These are phyloP conservation scores for Phyllostomus hastatus DNA, from an alignment of 2,113 vertebrate species.

Conservation along the genomic window DNA sequence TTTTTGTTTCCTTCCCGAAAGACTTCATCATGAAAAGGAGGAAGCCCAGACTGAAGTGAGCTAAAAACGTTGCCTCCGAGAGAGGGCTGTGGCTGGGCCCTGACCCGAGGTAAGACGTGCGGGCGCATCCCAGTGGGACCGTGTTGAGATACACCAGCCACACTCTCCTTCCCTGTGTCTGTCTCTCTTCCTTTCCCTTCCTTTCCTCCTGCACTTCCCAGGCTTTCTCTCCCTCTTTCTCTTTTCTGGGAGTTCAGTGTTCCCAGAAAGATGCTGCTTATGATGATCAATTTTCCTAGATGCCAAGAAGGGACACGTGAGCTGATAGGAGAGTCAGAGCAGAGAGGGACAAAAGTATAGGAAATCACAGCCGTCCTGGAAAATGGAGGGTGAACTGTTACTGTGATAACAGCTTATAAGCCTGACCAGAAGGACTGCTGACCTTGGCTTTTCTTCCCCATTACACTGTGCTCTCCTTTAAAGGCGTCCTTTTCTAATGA, in stretches of 20 bases:
- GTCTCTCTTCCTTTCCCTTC: not conserved
- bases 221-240: not conserved
- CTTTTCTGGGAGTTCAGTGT: not conserved
- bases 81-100: not conserved
- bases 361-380: not conserved
- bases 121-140: accelerated
- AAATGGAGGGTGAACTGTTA: not conserved
- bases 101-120: not conserved
- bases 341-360: not conserved
- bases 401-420: not conserved
- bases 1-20: slow-evolving; percentile 29
- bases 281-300: not conserved
- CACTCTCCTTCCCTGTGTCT: not conserved
- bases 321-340: not conserved
- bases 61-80: slow-evolving; percentile 6
- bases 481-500: not conserved
- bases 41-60: slow-evolving; percentile 57
- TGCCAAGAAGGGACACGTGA: not conserved
- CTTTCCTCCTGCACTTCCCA: not conserved
- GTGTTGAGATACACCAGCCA: accelerated
- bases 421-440: not conserved
- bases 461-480: not conserved
- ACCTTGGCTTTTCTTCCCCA: not conserved
- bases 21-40: slow-evolving; percentile 68
- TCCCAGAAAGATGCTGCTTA: not conserved